Evolutionary conservation across 30 jellyfish, hydroid and myxozoan genomes (phyloP).

Genomic region (Pelagia noctiluca): DNA sequence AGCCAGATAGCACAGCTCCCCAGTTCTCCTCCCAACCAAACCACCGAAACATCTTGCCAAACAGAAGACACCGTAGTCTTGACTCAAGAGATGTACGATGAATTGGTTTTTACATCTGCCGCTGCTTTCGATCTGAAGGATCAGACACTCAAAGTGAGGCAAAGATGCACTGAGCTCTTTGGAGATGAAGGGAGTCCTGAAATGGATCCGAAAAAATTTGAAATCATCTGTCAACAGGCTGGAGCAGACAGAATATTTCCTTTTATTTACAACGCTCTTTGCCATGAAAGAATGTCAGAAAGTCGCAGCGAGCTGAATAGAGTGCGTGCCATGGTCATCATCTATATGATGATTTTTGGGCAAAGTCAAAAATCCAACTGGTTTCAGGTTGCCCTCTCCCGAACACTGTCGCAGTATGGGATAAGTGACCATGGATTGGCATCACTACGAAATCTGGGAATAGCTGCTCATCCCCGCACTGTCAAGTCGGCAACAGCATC

Average conservation of each 20-base stretch:
- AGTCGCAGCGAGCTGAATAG: background rate
- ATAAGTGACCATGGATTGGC: background rate
- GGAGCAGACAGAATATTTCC: conserved; percentile 28
- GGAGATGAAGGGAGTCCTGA: conserved; percentile 60
- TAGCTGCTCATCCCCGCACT: no score
- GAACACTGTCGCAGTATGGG: background rate
- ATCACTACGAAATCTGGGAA: background rate
- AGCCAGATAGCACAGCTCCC: background rate
- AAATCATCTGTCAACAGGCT: conserved; percentile 38
- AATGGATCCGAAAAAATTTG: conserved; percentile 54
- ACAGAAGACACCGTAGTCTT: conserved; percentile 5
- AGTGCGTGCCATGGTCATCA: background rate
- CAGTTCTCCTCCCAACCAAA: background rate
- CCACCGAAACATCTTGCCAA: conserved; percentile 18
- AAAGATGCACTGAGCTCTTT: conserved; percentile 35
- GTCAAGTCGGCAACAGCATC: no score
- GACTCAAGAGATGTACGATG: conserved; percentile 9
- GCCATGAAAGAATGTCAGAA: conserved; percentile 25
- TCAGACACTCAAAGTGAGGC: conserved; percentile 10
- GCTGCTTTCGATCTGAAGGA: conserved; percentile 15
- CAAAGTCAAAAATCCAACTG: no score
- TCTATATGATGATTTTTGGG: background rate
- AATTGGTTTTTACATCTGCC: conserved; percentile 15
- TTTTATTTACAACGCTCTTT: conserved; percentile 10
- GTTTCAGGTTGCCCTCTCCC: background rate